Evolutionary conservation across 2,113 vertebrate species (phyloP).

Genomic region (Hemichromis elongatus): DNA sequence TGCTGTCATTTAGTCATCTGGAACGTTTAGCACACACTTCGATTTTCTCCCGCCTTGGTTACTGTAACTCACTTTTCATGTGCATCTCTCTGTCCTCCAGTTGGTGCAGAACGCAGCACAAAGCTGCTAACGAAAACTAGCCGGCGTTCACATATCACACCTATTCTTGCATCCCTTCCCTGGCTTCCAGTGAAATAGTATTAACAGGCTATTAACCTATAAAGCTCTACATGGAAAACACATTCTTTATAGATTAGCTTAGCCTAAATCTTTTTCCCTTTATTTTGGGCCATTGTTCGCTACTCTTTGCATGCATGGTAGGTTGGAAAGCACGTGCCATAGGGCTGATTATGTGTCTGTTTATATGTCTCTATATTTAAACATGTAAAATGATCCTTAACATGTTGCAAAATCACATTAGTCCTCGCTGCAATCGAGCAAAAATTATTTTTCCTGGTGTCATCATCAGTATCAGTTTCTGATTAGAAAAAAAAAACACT

Average conservation of each 20-base stretch:
- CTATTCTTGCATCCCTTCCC: neutral
- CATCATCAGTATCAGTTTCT: neutral
- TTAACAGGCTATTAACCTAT: neutral
- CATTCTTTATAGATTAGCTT: neutral
- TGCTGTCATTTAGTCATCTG: neutral
- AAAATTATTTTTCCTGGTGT: neutral
- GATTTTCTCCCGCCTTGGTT: neutral
- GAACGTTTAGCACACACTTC: neutral
- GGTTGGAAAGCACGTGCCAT: neutral
- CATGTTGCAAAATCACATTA: neutral
- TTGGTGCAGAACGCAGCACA: neutral
- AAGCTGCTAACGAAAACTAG: neutral
- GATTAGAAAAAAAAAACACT: neutral
- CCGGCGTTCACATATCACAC: neutral
- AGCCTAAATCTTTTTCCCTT: neutral
- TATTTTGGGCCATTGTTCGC: neutral
- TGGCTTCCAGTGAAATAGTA: neutral
- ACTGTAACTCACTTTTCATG: neutral
- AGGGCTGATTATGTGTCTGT: neutral
- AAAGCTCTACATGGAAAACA: neutral
- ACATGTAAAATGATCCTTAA: neutral
- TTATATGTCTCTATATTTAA: neutral
- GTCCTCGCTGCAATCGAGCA: neutral
- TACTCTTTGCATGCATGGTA: neutral
- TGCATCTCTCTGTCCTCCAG: neutral